These are phyloP conservation scores for Catamblyrhynchus diadema DNA, from an alignment of 2,797 vertebrate genomes.

Conservation along the genomic window DNA sequence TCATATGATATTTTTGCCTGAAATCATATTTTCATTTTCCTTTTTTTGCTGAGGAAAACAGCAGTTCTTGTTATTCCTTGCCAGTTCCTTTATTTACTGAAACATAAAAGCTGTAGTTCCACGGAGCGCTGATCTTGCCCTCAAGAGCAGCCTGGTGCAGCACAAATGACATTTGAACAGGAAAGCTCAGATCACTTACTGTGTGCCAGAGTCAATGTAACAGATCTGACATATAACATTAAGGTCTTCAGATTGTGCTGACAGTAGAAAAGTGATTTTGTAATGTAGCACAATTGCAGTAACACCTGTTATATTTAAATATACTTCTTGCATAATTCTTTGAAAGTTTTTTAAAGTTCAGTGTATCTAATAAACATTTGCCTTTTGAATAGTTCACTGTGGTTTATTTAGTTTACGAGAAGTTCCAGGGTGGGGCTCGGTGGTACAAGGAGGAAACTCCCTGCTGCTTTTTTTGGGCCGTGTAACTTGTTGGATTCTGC, in stretches of 20 bases:
- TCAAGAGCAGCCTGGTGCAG: conserved; percentile 34
- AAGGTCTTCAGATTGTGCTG: conserved; percentile 41
- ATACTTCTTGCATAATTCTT: conserved; percentile 67
- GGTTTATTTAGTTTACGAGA: background rate
- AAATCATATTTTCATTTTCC: conserved; percentile 1
- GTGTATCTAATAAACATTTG: conserved; percentile 70
- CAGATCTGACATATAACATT: background rate
- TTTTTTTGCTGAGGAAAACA: conserved; percentile 4
- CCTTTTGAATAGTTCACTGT: conserved; percentile 62
- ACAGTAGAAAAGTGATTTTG: conserved; percentile 21
- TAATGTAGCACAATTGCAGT: conserved; percentile 57
- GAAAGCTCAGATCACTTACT: background rate
- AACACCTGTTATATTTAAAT: conserved; percentile 67
- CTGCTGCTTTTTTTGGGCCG: background rate
- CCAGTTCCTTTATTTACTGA: conserved; percentile 38
- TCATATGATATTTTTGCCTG: background rate
- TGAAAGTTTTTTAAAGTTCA: conserved; percentile 54
- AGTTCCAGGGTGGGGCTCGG: background rate
- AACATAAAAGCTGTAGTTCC: background rate
- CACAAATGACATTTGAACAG: background rate
- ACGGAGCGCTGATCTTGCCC: background rate
- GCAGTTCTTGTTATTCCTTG: background rate
- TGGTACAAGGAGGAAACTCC: background rate
- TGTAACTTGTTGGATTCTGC: background rate
- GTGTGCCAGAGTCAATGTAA: background rate